Evolutionary conservation across 2,113 vertebrate species (phyloP).

Genomic region (Probosciger aterrimus): DNA sequence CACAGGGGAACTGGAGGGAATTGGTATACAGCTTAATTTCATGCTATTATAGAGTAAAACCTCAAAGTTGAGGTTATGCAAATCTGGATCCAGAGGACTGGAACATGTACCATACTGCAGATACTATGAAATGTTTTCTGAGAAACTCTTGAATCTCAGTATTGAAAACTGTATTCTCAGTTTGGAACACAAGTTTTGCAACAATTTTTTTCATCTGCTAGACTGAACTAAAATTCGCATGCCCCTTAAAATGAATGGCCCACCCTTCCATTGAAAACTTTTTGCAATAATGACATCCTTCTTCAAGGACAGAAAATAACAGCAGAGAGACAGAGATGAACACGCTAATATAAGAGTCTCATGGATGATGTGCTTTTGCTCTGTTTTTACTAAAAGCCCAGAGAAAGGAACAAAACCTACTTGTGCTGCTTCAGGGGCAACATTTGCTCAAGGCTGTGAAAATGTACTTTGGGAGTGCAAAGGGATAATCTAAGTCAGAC

Average conservation of each 20-base stretch:
- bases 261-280: not conserved
- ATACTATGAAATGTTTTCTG: not conserved
- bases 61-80: not conserved
- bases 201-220: not conserved
- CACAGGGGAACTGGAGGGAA: not conserved
- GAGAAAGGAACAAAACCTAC: conserved; percentile 42
- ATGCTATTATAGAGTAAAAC: not conserved
- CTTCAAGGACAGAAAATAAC: conserved; percentile 17
- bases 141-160: not conserved
- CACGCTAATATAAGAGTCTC: not conserved
- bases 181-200: not conserved
- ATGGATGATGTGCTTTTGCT: not conserved
- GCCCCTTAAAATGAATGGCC: not conserved
- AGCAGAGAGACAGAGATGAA: conserved; percentile 4
- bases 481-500: not conserved
- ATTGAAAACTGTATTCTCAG: not conserved
- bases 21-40: not conserved
- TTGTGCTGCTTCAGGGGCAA: not conserved
- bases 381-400: conserved; percentile 32
- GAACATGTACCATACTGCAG: not conserved
- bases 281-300: not conserved
- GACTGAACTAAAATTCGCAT: not conserved
- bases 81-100: not conserved
- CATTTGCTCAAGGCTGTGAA: conserved; percentile 27
- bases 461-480: not conserved